Conservation (phyloP, 2,113 vertebrate genomes). For the Platichthys flesus region DNA sequence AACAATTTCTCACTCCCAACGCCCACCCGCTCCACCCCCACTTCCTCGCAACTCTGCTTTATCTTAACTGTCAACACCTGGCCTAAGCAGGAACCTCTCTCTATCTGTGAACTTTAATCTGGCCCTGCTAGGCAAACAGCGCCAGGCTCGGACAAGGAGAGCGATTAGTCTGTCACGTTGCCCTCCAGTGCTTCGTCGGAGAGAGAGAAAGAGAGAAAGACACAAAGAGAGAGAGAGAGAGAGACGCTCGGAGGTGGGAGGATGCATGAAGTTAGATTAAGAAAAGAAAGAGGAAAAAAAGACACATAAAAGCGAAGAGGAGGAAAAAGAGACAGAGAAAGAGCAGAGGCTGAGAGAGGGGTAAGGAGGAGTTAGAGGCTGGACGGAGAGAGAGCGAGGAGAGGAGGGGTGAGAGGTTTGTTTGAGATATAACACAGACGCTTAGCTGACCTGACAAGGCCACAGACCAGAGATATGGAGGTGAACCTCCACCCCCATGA, state of each 20-base stretch:
- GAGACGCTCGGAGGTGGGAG: background rate
- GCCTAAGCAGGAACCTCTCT: slow-evolving; percentile 80
- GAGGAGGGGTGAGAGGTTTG: slow-evolving; percentile 18
- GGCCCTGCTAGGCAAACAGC: slow-evolving; percentile 80
- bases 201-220: slow-evolving; percentile 37
- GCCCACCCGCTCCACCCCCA: slow-evolving; percentile 64
- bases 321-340: background rate
- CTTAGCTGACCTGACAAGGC: slow-evolving; percentile 62
- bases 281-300: background rate
- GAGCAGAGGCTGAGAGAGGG: background rate
- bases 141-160: slow-evolving; percentile 70
- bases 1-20: slow-evolving; percentile 54
- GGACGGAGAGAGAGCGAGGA: background rate
- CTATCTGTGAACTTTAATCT: slow-evolving; percentile 84
- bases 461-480: slow-evolving; percentile 27
- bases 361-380: background rate
- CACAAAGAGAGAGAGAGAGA: slow-evolving; percentile 4
- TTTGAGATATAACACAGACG: slow-evolving; percentile 66
- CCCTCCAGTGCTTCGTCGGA: slow-evolving; percentile 63
- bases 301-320: background rate
- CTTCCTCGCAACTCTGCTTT: slow-evolving; percentile 76
- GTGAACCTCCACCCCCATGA: slow-evolving; percentile 46
- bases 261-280: slow-evolving; percentile 40
- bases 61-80: slow-evolving; percentile 85
- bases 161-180: slow-evolving; percentile 70